A percentile compares a stretch with the other conserved stretches of the same genome.
Evolutionary conservation across 2,888 invertebrate species (phyloP).

Genomic region (Microchrysa polita): DNA sequence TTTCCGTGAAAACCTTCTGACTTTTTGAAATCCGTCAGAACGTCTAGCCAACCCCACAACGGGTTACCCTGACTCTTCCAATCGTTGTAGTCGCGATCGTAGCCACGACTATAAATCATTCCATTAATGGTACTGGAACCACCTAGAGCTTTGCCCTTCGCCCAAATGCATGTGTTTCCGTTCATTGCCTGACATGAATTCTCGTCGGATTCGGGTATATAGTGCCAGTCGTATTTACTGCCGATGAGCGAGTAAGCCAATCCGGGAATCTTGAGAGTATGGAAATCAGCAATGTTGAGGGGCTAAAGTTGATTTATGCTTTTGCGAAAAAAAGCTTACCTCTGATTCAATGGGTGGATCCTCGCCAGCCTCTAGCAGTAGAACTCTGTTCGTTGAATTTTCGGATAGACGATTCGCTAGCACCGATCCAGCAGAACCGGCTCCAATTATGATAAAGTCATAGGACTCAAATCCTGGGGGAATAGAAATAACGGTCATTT

Average conservation of each 20-base stretch:
- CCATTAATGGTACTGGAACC: conserved; percentile 84
- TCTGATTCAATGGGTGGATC: conserved; percentile 65
- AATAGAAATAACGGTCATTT: conserved; percentile 1
- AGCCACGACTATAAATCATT: conserved; percentile 84
- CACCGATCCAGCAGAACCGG: conserved; percentile 80
- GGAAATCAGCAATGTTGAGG: background rate
- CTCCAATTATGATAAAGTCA: conserved; percentile 86
- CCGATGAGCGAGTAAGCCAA: conserved; percentile 54
- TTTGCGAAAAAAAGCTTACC: conserved; percentile 54
- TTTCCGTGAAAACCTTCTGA: conserved; percentile 79
- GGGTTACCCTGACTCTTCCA: conserved; percentile 75
- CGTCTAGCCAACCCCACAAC: conserved; percentile 78
- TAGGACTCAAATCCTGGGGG: conserved; percentile 70
- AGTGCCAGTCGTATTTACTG: conserved; percentile 56
- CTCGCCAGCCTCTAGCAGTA: conserved; percentile 67
- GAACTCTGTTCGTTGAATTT: conserved; percentile 64
- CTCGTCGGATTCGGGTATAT: conserved; percentile 56
- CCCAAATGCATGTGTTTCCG: conserved; percentile 70
- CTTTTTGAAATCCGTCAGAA: conserved; percentile 81
- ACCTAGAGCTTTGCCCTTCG: conserved; percentile 77
- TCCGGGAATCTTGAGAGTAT: conserved; percentile 54
- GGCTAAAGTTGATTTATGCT: background rate
- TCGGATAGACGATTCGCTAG: conserved; percentile 64
- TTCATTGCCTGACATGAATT: conserved; percentile 55
- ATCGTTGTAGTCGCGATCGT: conserved; percentile 78